Evolutionary conservation across 2,888 invertebrate species (phyloP), one percentile per base, ranked within the genome.

Genomic region (Branchellion lobata): DNA sequence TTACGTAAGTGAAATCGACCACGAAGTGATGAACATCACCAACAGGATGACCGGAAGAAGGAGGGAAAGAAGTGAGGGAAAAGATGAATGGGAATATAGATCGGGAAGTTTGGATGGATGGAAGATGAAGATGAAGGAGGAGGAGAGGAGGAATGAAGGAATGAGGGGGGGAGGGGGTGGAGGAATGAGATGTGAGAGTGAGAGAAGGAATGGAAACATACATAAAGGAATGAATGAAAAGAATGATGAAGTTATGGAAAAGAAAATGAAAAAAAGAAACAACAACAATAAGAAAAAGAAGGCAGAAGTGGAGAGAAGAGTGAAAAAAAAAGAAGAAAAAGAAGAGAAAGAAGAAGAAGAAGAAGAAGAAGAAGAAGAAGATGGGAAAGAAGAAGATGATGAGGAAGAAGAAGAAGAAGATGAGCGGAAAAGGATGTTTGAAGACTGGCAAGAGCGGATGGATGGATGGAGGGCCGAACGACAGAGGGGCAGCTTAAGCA

Each of bases 1-100:
- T 57, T 57, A 57, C 24, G 61, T 57, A 57, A 57, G 61, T 57
- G 61, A 57, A 14, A n/a, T 14, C 21, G 61, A 57, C 61, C 5
- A 57, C 24, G 61, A 57, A 57, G 61, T 57, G 11, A 14, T 24
- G 3, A 5, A 57, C 24, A 57, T 57, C 21, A 57, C 61, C 61
- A 57, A n/a, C 21, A 57, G n/a, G 3, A 57, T 57, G 11, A 14
- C 29, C 8, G 24, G 24, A 24, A 27, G 24, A 24, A 34, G 3
- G 24, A 3, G 11, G 29, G 36, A 29, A 1, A 29, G 29, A 74
- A 18, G 11, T 24, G 29, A 74, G 51, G 51, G 36, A 36, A 24
- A 74, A 36, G 29, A 24, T 24, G 1, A 21, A 31, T 0, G 31
- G 71, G 71, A 71, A n/a, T n/a, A n/a, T n/a, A n/a, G n/a, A n/a